Evolutionary conservation across 2,113 vertebrate species (phyloP), one percentile per base, ranked within the genome.

Genomic region (Antennarius striatus): DNA sequence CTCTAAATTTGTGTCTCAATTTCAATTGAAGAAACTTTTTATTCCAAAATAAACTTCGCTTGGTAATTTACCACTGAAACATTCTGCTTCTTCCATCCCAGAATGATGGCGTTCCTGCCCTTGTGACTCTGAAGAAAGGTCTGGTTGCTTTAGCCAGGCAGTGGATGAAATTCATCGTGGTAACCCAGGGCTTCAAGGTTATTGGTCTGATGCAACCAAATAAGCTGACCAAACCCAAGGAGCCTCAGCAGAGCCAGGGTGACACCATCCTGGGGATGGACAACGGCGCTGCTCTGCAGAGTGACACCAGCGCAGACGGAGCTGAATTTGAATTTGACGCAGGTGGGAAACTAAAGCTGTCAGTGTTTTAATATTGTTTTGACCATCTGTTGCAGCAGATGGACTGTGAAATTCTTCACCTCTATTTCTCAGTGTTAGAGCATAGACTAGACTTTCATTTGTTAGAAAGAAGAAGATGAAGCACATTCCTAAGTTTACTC

Each of bases 101-200:
- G 98, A 98, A 96, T 43, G 96, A 98, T 69, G 98, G 96, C 0
- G 95, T 99, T 69, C 98, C 98, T 56, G 96, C 97, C 1, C 86
- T 99, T 63, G 97, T 99, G 29, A 99, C 98, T 14, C 91, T 99
- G 52, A 99, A 99, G 84, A 99, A 99, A 80, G 98, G 98, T 30
- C 91, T 99, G 11, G 96, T 99, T 61, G 98, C 98, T 43, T 82
- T 99, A 85, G 96, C 98, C 17, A 92, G 98, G 56, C 98, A 99
- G 9, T 99, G 98, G 98, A 99, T 99, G 98, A 99, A 99, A 86
- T 98, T 99, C 84, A 99, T 99, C 30, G 97, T 99, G 58, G 98
- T 99, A 36, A 99, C 96, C 7, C 97, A 98, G 63, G 94, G 96
- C 51, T 98, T 99, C 79, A 99, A 99, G 85, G 96, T 95, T 29